Evolutionary conservation across 2,888 invertebrate species (phyloP).

Genomic region (Melikaiella ostensackeni): DNA sequence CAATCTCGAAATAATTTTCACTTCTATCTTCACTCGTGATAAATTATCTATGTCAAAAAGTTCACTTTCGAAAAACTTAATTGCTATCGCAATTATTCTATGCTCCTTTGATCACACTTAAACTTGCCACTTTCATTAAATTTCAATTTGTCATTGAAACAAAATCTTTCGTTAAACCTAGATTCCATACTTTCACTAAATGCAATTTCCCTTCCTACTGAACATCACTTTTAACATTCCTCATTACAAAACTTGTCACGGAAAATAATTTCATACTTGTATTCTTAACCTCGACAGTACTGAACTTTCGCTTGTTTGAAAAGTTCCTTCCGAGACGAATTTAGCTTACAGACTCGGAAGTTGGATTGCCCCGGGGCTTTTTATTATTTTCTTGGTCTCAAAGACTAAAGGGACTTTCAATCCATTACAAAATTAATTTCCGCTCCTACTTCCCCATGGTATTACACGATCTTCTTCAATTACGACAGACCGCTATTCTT

Average conservation of each 20-base stretch:
- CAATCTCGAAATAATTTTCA: constrained; percentile 2
- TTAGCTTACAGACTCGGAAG: background rate
- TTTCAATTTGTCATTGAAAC: constrained; percentile 18
- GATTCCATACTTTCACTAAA: background rate
- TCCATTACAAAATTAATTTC: constrained; percentile 5
- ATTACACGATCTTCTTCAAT: background rate
- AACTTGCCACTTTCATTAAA: background rate
- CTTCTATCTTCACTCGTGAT: constrained; percentile 2
- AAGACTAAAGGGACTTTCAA: constrained; percentile 1
- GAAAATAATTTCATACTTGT: constrained; percentile 5
- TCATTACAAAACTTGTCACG: constrained; percentile 9
- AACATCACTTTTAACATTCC: background rate
- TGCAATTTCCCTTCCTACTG: background rate
- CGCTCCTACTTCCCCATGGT: background rate
- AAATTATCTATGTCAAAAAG: background rate
- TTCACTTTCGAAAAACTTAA: constrained; percentile 1
- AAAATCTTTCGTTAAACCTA: background rate
- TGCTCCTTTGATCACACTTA: background rate
- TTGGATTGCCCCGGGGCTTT: background rate
- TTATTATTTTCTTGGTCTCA: constrained; percentile 20
- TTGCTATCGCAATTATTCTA: background rate
- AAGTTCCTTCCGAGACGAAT: background rate
- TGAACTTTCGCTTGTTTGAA: constrained; percentile 15
- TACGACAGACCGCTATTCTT: background rate
- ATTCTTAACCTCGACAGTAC: constrained; percentile 14